Base-by-base conservation (phyloP, 2,113 vertebrate genomes). In the Paramisgurnus dabryanus region DNA sequence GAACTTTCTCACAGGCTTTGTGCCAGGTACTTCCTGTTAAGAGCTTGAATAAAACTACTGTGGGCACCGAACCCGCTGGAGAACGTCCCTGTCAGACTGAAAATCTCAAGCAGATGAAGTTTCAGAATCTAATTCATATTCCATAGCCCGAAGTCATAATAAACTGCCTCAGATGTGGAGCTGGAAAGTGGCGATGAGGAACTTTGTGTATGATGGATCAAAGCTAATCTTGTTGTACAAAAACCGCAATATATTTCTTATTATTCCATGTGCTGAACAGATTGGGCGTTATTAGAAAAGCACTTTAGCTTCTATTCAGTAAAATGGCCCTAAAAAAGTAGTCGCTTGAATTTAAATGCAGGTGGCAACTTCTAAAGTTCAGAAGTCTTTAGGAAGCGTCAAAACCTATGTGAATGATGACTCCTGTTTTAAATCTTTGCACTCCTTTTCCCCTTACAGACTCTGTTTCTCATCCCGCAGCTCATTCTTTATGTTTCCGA, bases 171-270 rank as follows among this genome's bases (percentile, higher is more conserved):
- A 12, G 67, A 79, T 82, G 77, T 79, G 58, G 43, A 76, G 81
- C 80, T 67, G 27, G 65, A 79, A 82, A 71, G 76, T 80, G 80
- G 75, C 70, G 76, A 85, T 80, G 77, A 80, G 72, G 69, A 75
- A 80, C 83, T 85, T 82, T 70, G 64, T 65, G 75, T 68, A 66
- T 76, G 76, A 85, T 80, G 67, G 80, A 82, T 85, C 77, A 82
- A 71, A 80, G 60, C 67, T 80, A 80, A 82, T 82, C 84, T 82
- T 77, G 83, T 82, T 85, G 65, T 40, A 75, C 61, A 72, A 69
- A 80, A 82, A 55, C 79, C 76, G 50, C 79, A 85, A 80, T 80
- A 67, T 82, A 69, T 82, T 80, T 85, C 71, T 75, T 80, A 82
- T 80, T 75, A 82, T 77, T 85, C 67, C 77, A 64, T 85, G 80